Conservation (phyloP, 2,797 vertebrate species). For the Pachyuromys duprasi region DNA sequence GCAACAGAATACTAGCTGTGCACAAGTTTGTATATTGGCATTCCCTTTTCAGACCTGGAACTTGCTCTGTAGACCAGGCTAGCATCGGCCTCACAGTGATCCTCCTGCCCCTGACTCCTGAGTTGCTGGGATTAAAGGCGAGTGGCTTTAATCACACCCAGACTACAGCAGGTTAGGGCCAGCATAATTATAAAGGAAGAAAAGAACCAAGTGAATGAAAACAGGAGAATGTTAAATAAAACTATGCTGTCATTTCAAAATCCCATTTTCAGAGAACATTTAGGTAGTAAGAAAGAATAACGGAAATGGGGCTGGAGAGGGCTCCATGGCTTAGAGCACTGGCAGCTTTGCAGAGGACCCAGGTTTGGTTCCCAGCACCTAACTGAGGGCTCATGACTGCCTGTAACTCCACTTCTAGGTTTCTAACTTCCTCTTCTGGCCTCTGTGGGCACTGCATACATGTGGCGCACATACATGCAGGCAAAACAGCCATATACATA, state of each 20-base stretch:
- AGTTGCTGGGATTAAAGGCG: neutral
- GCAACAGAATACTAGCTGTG: neutral
- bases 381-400: neutral
- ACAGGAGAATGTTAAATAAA: neutral
- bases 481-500: neutral
- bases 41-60: neutral
- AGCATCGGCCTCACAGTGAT: neutral
- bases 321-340: neutral
- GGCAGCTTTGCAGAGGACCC: neutral
- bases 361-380: neutral
- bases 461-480: neutral
- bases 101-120: neutral
- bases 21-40: slow-evolving; percentile 5
- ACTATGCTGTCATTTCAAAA: slow-evolving; percentile 5
- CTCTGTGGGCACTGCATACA: neutral
- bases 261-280: slow-evolving; percentile 36
- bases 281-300: neutral
- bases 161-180: neutral
- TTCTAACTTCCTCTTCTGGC: neutral
- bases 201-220: neutral
- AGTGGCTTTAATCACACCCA: neutral
- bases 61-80: neutral
- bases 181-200: neutral
- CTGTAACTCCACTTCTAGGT: neutral
- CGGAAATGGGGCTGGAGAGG: neutral